Percentiles rank a stretch among this genome's conserved stretches.
phyloP scores from a whole-genome alignment of 2,113 vertebrate species.

The Cariama cristata region DNA sequence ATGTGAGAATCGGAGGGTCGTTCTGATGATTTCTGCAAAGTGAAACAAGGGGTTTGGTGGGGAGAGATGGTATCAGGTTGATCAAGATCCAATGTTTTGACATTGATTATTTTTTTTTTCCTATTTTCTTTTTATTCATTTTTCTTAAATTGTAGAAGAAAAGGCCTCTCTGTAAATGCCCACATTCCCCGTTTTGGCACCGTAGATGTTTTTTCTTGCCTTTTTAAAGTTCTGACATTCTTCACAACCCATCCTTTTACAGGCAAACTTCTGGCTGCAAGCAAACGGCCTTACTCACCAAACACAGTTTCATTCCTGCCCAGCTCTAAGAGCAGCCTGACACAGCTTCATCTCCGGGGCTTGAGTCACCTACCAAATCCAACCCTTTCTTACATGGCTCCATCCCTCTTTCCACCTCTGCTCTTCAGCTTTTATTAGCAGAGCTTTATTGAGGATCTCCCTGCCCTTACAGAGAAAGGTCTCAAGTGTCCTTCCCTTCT shows the following conservation, averaged over 20 bases:
- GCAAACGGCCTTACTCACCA: not conserved
- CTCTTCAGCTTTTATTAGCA: not conserved
- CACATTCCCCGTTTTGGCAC: not conserved
- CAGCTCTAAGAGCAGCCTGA: not conserved
- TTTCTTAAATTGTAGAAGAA: not conserved
- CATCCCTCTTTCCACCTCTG: not conserved
- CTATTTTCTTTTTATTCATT: not conserved
- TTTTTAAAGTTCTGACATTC: not conserved
- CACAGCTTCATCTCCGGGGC: not conserved
- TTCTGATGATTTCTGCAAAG: not conserved
- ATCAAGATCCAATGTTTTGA: not conserved
- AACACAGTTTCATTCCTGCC: not conserved
- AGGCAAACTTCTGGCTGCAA: not conserved
- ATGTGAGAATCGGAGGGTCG: not conserved
- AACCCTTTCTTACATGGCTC: not conserved
- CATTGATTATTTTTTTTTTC: not conserved
- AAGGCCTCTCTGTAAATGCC: not conserved
- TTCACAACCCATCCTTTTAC: not conserved
- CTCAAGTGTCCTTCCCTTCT: not conserved
- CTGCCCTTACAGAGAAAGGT: not conserved
- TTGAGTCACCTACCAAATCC: not conserved
- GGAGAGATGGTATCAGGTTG: not conserved
- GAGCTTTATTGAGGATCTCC: not conserved
- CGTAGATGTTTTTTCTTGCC: not conserved
- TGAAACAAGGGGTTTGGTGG: not conserved